Percentiles rank a stretch among this genome's conserved stretches.
These are phyloP conservation scores for Grantiella picta DNA, from an alignment of 2,113 vertebrate species.

Conservation along the genomic window DNA sequence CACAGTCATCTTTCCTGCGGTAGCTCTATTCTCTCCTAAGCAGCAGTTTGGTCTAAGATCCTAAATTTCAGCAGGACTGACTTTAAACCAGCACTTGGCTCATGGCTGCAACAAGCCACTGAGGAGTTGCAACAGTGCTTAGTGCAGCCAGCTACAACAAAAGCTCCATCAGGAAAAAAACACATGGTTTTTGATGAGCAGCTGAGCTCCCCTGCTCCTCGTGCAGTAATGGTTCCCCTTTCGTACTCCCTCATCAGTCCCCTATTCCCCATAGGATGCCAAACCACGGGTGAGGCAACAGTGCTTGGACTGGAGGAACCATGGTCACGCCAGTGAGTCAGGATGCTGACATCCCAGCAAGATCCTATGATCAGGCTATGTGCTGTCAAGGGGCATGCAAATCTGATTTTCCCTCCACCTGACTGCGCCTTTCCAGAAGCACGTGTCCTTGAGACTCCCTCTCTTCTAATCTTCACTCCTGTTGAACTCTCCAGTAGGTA, in stretches of 20 bases:
- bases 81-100: not conserved
- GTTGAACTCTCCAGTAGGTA: not conserved
- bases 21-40: not conserved
- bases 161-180: not conserved
- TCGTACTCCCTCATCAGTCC: not conserved
- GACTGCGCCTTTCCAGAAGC: not conserved
- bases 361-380: not conserved
- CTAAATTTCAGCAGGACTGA: not conserved
- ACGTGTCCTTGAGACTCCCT: not conserved
- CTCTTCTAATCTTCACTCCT: not conserved
- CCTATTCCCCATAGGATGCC: not conserved
- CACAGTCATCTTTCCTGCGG: not conserved
- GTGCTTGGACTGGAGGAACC: not conserved
- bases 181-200: not conserved
- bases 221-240: not conserved
- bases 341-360: no score
- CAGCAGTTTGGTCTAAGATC: not conserved
- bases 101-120: not conserved
- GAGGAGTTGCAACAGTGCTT: not conserved
- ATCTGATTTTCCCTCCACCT: not conserved
- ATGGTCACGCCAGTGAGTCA: rapidly evolving
- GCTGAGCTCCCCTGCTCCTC: not conserved
- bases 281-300: not conserved
- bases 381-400: not conserved
- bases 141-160: not conserved